Conservation (phyloP, 2,888 invertebrate genomes). For the Erebia ligea region DNA sequence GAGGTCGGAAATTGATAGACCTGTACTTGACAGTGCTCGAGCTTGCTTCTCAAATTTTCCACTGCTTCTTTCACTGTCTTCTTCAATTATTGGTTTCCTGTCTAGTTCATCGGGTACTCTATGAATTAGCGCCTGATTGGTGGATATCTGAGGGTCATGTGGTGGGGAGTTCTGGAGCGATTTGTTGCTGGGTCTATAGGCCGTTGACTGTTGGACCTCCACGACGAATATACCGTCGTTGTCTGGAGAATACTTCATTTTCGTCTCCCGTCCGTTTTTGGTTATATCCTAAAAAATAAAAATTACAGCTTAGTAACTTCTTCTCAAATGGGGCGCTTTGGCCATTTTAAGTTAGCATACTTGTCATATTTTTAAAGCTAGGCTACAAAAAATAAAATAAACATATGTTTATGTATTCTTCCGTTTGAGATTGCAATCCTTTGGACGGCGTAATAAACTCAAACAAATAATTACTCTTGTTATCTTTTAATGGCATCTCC, state of each 20-base stretch:
- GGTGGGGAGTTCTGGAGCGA: constrained; percentile 61
- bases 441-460: neutral
- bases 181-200: constrained; percentile 72
- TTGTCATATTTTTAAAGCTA: neutral
- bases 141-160: constrained; percentile 72
- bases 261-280: constrained; percentile 87
- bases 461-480: constrained; percentile 3
- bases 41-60: constrained; percentile 68
- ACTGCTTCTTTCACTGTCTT: constrained; percentile 64
- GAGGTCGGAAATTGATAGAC: constrained; percentile 91
- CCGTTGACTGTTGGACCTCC: constrained; percentile 83
- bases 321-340: neutral
- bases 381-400: neutral
- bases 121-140: constrained; percentile 77
- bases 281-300: constrained; percentile 84
- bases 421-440: neutral
- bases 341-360: neutral
- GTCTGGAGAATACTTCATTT: constrained; percentile 89
- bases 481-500: constrained; percentile 17
- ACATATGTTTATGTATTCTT: neutral
- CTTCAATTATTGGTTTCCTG: constrained; percentile 57
- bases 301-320: neutral
- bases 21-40: constrained; percentile 86
- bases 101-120: constrained; percentile 72
- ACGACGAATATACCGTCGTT: constrained; percentile 90